Evolutionary conservation across 2,888 invertebrate species (phyloP).

Genomic region (Catocala fraxini): DNA sequence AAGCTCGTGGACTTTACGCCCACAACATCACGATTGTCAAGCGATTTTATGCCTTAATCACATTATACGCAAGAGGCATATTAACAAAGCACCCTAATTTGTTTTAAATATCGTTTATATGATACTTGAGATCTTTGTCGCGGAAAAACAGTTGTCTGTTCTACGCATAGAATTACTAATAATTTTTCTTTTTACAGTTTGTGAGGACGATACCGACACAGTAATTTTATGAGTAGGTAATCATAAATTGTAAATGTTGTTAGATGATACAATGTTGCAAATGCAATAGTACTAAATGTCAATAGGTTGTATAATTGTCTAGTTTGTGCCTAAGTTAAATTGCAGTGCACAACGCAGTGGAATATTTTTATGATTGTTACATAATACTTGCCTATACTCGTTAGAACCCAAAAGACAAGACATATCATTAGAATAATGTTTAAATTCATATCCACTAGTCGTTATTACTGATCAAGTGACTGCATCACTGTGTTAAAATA

Average conservation of each 20-base stretch:
- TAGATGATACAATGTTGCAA: slow-evolving; percentile 37
- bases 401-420: too few relatives aligned
- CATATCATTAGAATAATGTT: too few relatives aligned
- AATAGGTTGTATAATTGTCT: slow-evolving; percentile 30
- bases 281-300: slow-evolving; percentile 21
- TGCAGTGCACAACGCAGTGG: not conserved
- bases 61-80: not conserved
- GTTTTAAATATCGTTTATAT: slow-evolving; percentile 18
- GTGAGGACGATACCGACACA: slow-evolving; percentile 5
- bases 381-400: too few relatives aligned
- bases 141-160: slow-evolving; percentile 25
- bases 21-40: slow-evolving; percentile 3
- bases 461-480: too few relatives aligned
- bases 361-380: slow-evolving; percentile 1
- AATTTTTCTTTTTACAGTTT: not conserved
- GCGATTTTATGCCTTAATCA: slow-evolving; percentile 26
- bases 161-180: slow-evolving; percentile 23
- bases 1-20: slow-evolving; percentile 19
- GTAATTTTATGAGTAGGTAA: slow-evolving; percentile 28
- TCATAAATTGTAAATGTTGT: slow-evolving; percentile 28
- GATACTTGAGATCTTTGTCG: slow-evolving; percentile 8
- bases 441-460: too few relatives aligned
- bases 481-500: too few relatives aligned
- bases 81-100: slow-evolving; percentile 8
- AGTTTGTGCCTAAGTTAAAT: slow-evolving; percentile 22